Conservation (phyloP, 2,113 vertebrate genomes). For the Spermophilus dauricus region DNA sequence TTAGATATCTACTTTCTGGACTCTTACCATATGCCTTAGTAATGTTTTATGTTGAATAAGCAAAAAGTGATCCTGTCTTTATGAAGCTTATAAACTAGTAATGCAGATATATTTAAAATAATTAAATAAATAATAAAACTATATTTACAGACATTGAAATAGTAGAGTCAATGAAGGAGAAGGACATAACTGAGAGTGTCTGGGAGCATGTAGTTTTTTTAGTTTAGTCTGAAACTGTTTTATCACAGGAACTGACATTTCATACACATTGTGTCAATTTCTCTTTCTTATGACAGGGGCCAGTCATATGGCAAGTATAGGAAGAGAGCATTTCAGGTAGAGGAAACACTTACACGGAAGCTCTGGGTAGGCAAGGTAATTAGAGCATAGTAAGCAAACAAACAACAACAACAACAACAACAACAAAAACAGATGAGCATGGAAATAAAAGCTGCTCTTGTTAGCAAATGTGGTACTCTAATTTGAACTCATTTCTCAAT, state of each 20-base stretch:
- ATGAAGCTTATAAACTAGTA: background rate
- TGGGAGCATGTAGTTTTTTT: background rate
- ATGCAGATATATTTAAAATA: background rate
- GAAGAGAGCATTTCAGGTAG: background rate
- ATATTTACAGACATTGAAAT: background rate
- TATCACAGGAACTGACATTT: background rate
- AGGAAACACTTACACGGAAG: background rate
- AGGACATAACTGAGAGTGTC: background rate
- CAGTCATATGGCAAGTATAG: background rate
- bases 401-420: too few species aligned
- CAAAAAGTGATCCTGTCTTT: background rate
- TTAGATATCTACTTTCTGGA: background rate
- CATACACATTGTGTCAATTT: background rate
- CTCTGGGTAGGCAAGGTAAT: background rate
- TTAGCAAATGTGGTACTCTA: background rate
- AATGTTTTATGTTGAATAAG: background rate
- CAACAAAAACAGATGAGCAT: background rate
- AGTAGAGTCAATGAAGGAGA: background rate
- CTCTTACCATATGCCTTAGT: background rate
- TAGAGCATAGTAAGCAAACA: background rate
- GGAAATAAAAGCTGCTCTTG: background rate
- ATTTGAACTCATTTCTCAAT: background rate
- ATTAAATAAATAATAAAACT: background rate
- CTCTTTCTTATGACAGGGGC: background rate
- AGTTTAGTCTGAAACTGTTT: background rate